Evolutionary conservation across 2,888 invertebrate genomes (phyloP), one percentile per base, ranked within the genome.

Genomic region (Stomorhina lunata): DNA sequence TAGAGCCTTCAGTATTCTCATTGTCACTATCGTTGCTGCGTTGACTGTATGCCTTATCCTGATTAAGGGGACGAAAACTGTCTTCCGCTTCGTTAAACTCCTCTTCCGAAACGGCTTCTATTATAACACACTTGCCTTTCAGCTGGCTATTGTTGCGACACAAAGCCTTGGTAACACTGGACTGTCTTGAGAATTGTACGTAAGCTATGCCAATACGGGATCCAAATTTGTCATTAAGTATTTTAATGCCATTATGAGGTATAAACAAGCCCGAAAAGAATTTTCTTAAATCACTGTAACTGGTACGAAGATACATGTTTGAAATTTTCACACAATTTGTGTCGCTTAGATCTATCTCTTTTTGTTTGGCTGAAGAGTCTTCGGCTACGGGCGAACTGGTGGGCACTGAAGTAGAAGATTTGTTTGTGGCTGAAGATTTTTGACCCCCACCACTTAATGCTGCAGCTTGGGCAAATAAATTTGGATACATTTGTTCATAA

Each of bases 161-260:
- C 29, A 98, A 87, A 0, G 97, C 97, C 73, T 94, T 93, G 37
- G 94, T 93, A 84, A 95, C 95, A 50, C 95, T 95, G 1, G 94
- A 93, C 0, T 93, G 90, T 53, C 94, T 94, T 25, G 93, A 93
- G 90, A 98, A 98, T 86, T 95, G 94, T 0, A 98, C 93, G 88
- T 94, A 96, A 2, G 95, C 96, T 29, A 94, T 93, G 0, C 97
- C 97, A 0, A 95, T 95, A 32, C 96, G 93, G 25, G 95, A 93
- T 0, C 98, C 98, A 85, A 93, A 93, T 43, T 93, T 93, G 88
- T 97, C 96, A 87, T 95, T 96, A 10, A 97, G 94, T 90, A 98
- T 93, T 90, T 98, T 97, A 63, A 98, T 94, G 12, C 97, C 97
- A 86, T 95, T 95, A 86, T 95, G 95, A 53, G 95, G 94, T 79